A percentile compares a stretch with the other conserved stretches of the same genome.
Evolutionary conservation across 2,888 invertebrate genomes (phyloP).

Genomic region (Antitype chi): DNA sequence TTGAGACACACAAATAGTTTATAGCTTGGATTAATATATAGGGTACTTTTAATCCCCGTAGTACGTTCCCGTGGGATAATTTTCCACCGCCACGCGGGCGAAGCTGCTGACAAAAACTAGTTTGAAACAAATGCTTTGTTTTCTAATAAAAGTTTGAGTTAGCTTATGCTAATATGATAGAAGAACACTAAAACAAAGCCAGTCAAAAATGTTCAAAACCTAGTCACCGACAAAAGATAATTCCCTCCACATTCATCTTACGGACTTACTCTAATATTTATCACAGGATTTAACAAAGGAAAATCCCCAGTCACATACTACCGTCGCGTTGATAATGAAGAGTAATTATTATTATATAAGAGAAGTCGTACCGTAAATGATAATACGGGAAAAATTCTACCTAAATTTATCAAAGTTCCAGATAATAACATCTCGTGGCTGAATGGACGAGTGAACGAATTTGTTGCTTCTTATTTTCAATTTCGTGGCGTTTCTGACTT

Average conservation of each 20-base stretch:
- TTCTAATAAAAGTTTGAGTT: too few species aligned
- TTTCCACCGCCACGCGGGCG: too few species aligned
- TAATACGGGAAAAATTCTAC: conserved; percentile 59
- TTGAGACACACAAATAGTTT: too few species aligned
- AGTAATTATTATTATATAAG: conserved; percentile 74
- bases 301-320: conserved; percentile 69
- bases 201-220: conserved; percentile 11
- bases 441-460: conserved; percentile 44
- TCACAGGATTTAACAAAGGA: conserved; percentile 74
- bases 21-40: too few species aligned
- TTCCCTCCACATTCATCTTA: conserved; percentile 68
- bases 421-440: conserved; percentile 57
- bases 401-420: conserved; percentile 52
- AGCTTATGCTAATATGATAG: not conserved
- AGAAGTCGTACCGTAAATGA: conserved; percentile 69
- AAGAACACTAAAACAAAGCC: conserved; percentile 11
- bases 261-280: conserved; percentile 73
- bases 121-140: too few species aligned
- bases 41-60: too few species aligned
- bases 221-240: conserved; percentile 51
- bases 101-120: too few species aligned
- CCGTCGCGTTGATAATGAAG: conserved; percentile 73
- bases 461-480: conserved; percentile 42
- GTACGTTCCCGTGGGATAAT: too few species aligned
- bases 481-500: conserved; percentile 31